Evolutionary conservation across 2,888 invertebrate genomes (phyloP).

Genomic region (Caenorhabditis macrosperma): DNA sequence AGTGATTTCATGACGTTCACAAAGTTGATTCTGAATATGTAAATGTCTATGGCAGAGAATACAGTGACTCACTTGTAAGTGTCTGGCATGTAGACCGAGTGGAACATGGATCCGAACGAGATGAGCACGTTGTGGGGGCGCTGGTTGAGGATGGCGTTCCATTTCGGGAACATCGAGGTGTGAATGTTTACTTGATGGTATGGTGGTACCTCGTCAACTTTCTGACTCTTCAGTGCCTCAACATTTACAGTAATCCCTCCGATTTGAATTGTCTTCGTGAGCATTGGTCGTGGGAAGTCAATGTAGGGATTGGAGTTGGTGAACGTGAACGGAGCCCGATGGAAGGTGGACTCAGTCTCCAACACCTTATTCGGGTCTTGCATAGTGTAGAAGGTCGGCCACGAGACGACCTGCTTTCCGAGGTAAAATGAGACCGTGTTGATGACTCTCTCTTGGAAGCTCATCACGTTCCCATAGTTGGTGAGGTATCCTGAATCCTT

Average conservation of each 20-base stretch:
- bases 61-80: conserved; percentile 33
- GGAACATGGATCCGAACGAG: conserved; percentile 48
- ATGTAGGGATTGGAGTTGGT: conserved; percentile 55
- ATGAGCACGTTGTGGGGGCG: conserved; percentile 29
- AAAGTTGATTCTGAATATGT: conserved; percentile 27
- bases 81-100: conserved; percentile 43
- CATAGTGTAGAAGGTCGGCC: conserved; percentile 9
- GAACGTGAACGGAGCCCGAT: conserved; percentile 32
- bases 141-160: conserved; percentile 25
- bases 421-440: conserved; percentile 27
- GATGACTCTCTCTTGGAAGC: conserved; percentile 18
- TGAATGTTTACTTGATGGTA: too few species aligned
- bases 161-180: too few species aligned
- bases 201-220: conserved; percentile 31
- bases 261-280: conserved; percentile 51
- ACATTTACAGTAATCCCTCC: conserved; percentile 51
- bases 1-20: conserved; percentile 45
- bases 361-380: conserved; percentile 24
- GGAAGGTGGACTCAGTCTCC: conserved; percentile 7
- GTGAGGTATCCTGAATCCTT: conserved; percentile 31
- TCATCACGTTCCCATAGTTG: conserved; percentile 29
- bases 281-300: conserved; percentile 49
- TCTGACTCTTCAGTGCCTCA: conserved; percentile 15
- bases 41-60: neutral
- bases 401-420: neutral